These are phyloP conservation scores for Sitobion miscanthi DNA, from an alignment of 1,140 invertebrate genomes.

Conservation along the genomic window DNA sequence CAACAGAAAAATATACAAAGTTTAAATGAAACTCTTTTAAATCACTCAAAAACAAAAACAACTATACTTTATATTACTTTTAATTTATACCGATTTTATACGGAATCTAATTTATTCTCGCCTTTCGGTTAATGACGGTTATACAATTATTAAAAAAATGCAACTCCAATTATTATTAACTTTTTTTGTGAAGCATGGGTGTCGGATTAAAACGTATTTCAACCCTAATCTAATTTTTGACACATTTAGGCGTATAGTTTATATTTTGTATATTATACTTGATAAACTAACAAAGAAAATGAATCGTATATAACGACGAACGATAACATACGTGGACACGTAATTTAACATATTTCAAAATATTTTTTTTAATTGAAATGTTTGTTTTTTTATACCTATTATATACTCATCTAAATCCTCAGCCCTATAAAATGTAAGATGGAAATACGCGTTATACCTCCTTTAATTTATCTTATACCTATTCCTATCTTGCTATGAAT, in stretches of 20 bases:
- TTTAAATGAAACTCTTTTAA: neutral
- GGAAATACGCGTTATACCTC: neutral
- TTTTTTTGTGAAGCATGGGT: neutral
- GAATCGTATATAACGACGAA: neutral
- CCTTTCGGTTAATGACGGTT: neutral
- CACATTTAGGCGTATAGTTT: neutral
- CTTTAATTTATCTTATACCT: neutral
- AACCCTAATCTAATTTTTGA: neutral
- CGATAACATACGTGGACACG: no score
- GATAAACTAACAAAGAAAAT: neutral
- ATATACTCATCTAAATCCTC: no score
- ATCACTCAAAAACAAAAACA: neutral
- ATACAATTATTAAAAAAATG: neutral
- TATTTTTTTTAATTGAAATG: no score
- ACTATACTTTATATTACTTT: neutral
- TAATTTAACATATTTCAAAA: no score
- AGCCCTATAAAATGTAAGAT: neutral
- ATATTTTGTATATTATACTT: neutral
- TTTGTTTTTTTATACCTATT: neutral
- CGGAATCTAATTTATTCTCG: neutral
- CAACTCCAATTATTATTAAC: neutral
- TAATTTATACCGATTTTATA: neutral
- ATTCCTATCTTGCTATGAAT: neutral
- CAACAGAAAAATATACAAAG: slow-evolving; percentile 6
- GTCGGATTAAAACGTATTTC: neutral